Base-by-base conservation (phyloP, 2,113 vertebrate genomes). In the Paramisgurnus dabryanus region DNA sequence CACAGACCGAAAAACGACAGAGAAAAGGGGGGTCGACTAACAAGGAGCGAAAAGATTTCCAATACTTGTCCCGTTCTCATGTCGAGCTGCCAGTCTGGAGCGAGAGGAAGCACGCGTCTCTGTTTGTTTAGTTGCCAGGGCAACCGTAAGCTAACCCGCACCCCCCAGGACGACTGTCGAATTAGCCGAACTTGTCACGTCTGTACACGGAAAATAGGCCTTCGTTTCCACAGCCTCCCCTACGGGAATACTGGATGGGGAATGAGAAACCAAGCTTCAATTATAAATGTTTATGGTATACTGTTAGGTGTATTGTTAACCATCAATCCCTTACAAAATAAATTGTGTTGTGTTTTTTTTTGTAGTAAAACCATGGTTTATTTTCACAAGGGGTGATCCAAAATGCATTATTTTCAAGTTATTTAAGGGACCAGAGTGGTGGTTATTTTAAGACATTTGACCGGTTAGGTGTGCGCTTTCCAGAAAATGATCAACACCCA, bases 101-200 rank as follows among this genome's bases (percentile, higher is more conserved):
- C 65, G 49, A 87, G 73, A 90, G 92, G 91, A 92, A 91, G 91
- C 89, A 87, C 86, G 72, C 82, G 88, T 90, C 89, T 90, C 67
- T 61, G 85, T 91, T 92, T 93, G 90, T 92, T 92, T 92, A 89
- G 90, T 93, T 89, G 86, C 89, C 40, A 50, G 9, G 90, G 88
- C 78, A 76, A 91, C 89, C 1, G 80, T 82, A 63, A 7, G 40
- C 50, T 57, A 57, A 80, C 72, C 74, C 81, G 66, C 86, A 81
- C 82, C 74, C 71, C 34, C 60, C 18, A 60, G 15, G 40, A 10
- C 0, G 12, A 8, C 22, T 27, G 18, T 65, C 10, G 22, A 74
- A 55, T 65, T 60, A 69, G 18, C 58, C 40, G 47, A 67, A 73
- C 7, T 65, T 82, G 68, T 82, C 68, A 41, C 41, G 55, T 76